Base-by-base conservation (phyloP, 2,888 invertebrate genomes). In the Tromatobia lineatoria region DNA sequence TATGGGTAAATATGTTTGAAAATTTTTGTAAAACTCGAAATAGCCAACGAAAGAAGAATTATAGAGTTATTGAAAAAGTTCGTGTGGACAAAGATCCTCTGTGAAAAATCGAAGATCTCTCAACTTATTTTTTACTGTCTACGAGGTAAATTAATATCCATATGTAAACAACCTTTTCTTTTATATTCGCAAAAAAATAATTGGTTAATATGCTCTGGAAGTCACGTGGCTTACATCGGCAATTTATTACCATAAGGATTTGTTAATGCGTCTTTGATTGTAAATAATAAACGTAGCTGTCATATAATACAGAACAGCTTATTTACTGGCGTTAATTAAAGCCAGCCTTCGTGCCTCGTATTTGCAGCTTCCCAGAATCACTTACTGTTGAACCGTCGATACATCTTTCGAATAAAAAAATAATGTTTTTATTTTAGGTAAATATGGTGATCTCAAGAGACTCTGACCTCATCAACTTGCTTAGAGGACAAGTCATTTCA, bases 321-420 rank as follows among this genome's bases (percentile, higher is more conserved):
- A 34, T 75, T 75, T 52, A 50, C 52, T 59, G 23, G 34, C 20
- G 47, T 29, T 70, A 78, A 78, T 70, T 78, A 61, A 69, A 70
- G 29, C 47, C 47, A 50, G 47, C 50, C 50, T 78, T 23, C n/a
- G 50, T 20, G 29, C 23, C 42, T 54, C 57, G 50, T 34, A 69
- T 69, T 69, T 47, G 67, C 45, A 13, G 59, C 59, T 77, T 59
- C 69, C n/a, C 29, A 34, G 69, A 77, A 59, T 18, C 38, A 38
- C 38, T 54, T 54, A 34, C 15, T 8, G 29, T 29, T 25, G 59
- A 47, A 38, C 0, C 70, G 38, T 70, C 20, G 29, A 54, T 42
- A 25, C 42, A 42, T 57, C 42, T 25, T 23, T 42, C 57, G 23
- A n/a, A 42, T 23, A 38, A 70, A 34, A 34, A 34, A 52, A 18